These are phyloP conservation scores for Ctenomys sociabilis DNA, from an alignment of 2,113 vertebrate species.

Conservation along the genomic window DNA sequence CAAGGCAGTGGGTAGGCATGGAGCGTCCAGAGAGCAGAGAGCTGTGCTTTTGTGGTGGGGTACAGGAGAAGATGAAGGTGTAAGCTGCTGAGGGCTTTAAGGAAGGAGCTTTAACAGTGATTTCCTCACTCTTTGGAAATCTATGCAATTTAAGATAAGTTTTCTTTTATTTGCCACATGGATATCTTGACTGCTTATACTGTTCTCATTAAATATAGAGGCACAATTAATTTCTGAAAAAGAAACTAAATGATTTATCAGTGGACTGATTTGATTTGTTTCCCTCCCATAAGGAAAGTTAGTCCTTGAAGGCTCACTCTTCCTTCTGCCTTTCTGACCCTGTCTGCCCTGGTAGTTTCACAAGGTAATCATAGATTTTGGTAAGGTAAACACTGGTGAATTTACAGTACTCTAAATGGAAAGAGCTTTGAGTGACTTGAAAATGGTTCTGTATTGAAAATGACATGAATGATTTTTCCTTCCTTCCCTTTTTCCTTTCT, in stretches of 20 bases:
- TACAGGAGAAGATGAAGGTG: not conserved
- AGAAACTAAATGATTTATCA: slow-evolving; percentile 15
- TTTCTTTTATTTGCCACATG: not conserved
- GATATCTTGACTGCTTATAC: not conserved
- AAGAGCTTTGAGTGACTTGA: not conserved
- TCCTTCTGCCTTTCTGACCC: not conserved
- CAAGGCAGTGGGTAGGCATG: not conserved
- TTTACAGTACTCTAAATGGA: not conserved
- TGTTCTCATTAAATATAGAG: not conserved
- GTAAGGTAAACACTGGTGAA: not conserved
- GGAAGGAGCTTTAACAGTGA: too few species aligned
- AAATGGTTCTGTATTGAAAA: slow-evolving; percentile 19
- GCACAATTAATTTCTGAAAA: slow-evolving; percentile 27
- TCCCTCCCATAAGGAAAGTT: not conserved
- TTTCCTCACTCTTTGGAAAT: slow-evolving; percentile 41
- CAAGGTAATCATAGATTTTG: not conserved
- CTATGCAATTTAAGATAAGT: not conserved
- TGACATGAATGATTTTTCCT: not conserved
- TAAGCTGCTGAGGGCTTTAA: not conserved
- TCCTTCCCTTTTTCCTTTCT: not conserved
- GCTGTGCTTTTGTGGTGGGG: not conserved
- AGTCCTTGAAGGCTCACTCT: not conserved
- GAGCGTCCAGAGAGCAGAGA: not conserved
- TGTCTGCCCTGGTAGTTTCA: not conserved
- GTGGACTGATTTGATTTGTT: not conserved